phyloP scores from a whole-genome alignment of 2,113 vertebrate genomes.

The Todiramphus chloris region DNA sequence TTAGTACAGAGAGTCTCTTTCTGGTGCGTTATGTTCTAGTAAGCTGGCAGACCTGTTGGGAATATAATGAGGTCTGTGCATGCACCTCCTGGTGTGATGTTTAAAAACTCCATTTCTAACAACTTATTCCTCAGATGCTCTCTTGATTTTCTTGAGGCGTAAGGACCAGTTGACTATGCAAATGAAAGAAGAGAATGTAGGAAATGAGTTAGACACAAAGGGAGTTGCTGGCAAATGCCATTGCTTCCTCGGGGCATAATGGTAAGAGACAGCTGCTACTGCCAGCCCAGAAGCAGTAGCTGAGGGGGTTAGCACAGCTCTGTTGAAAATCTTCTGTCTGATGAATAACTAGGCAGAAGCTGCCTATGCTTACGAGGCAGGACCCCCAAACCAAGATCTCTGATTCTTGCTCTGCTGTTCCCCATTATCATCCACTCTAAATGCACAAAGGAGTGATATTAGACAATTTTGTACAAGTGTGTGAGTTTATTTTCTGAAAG shows the following conservation, averaged over 20 bases:
- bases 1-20: slow-evolving; percentile 27
- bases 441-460: background rate
- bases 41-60: slow-evolving; percentile 64
- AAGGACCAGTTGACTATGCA: slow-evolving; percentile 73
- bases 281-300: slow-evolving; percentile 53
- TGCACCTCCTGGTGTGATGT: slow-evolving; percentile 61
- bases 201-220: slow-evolving; percentile 71
- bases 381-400: background rate
- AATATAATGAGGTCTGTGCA: slow-evolving; percentile 63
- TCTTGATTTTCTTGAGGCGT: slow-evolving; percentile 65
- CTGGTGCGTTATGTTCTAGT: slow-evolving; percentile 43
- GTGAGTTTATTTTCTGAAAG: background rate
- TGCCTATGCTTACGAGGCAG: background rate
- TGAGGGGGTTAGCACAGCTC: slow-evolving; percentile 40
- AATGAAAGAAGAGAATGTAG: slow-evolving; percentile 63
- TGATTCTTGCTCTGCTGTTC: background rate
- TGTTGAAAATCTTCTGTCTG: slow-evolving; percentile 48
- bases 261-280: slow-evolving; percentile 73
- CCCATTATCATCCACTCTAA: background rate
- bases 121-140: slow-evolving; percentile 63
- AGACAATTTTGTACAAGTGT: background rate
- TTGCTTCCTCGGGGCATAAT: slow-evolving; percentile 70
- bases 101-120: slow-evolving; percentile 66
- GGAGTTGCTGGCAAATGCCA: slow-evolving; percentile 71
- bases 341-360: slow-evolving; percentile 25